Percentiles rank a stretch among this genome's conserved stretches.
Evolutionary conservation across 2,113 vertebrate genomes (phyloP).

Genomic region (Cettia cetti): DNA sequence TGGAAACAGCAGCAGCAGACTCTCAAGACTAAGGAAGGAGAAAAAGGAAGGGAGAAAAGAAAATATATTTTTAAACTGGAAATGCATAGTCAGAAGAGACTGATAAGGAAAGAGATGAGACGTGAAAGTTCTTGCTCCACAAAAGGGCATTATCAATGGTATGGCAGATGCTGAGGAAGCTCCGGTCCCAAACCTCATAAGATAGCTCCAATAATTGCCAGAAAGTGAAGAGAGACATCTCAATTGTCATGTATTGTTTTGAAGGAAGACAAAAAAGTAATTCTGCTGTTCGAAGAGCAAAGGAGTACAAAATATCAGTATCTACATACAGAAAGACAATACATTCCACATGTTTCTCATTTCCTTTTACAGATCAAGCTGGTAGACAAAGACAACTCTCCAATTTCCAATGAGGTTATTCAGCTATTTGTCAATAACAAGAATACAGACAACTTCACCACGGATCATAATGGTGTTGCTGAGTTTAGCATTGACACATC

Average conservation of each 20-base stretch:
- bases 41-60: not conserved
- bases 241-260: not conserved
- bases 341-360: rapidly evolving
- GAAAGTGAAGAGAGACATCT: not conserved
- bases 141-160: not conserved
- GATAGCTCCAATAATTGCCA: not conserved
- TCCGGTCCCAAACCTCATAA: not conserved
- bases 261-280: not conserved
- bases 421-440: constrained; percentile 52
- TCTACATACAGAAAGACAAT: not conserved
- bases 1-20: not conserved
- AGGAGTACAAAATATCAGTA: not conserved
- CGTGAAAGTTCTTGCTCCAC: not conserved
- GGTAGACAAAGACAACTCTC: constrained; percentile 34
- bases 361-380: constrained; percentile 45
- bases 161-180: not conserved
- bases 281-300: not conserved
- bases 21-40: not conserved
- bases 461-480: constrained; percentile 19
- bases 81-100: not conserved
- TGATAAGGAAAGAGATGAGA: not conserved
- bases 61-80: not conserved
- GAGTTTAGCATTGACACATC: constrained; percentile 60
- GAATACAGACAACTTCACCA: constrained; percentile 49
- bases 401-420: constrained; percentile 49